Base-by-base conservation (phyloP, 1,140 invertebrate genomes). In the Drosophila kanapiae region DNA sequence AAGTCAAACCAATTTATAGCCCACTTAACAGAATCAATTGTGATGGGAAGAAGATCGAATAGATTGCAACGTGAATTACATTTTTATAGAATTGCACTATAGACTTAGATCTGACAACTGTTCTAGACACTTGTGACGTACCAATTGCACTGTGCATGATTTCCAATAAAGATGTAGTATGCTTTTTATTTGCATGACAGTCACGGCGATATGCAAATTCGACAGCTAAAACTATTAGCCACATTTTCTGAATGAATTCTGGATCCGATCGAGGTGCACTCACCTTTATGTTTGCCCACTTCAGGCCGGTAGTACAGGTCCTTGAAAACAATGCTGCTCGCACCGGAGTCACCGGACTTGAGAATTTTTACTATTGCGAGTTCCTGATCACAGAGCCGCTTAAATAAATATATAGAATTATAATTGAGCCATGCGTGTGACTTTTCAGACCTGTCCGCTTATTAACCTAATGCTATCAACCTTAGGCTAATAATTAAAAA, bases 241-340 rank as follows among this genome's bases (percentile, higher is more conserved):
- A 69, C 47, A 35, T 42, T 72, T 72, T 51, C 43, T 72, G 69
- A 72, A 72, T 72, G 69, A 72, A 60, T 38, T 13, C 16, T 23
- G 11, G 13, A n/a, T 13, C 18, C 18, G n/a, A 13, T 38, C 9
- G n/a, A 6, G 62, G 74, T 74, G 60, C 59, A 57, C 54, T 74
- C 51, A 85, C 77, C 74, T 81, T 78, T 84, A 7, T 43, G 16
- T 54, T 61, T 65, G 7, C 43, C 43, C 14, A 68, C 43, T 48
- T 64, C 35, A n/a, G 61, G 42, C n/a, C n/a, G 23, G 11, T 80
- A 69, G 40, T 9, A 42, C 0, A 84, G 48, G 49, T 85, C 47
- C 47, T 69, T 35, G 59, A 85, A 84, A 37, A 4, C 10, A 8
- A 77, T 76, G 47, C 11, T 47, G 33, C 8, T 59, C 37, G 37